Percentiles rank a stretch among this genome's conserved stretches.
phyloP scores from a whole-genome alignment of 1,140 invertebrate species.

The Pseudomyrmex flavicornis region DNA sequence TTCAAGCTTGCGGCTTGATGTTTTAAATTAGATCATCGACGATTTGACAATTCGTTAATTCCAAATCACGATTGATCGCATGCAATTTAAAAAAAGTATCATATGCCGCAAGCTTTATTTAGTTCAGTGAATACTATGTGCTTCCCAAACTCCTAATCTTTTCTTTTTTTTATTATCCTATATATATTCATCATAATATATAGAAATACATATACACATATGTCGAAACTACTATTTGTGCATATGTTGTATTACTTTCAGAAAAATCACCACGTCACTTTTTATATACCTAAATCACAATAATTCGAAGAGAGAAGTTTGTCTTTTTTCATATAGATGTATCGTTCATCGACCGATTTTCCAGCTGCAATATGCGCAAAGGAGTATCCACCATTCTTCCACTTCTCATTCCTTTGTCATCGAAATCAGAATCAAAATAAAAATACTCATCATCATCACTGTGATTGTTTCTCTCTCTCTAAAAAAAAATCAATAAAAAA shows the following conservation, averaged over 20 bases:
- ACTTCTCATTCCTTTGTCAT: conserved; percentile 80
- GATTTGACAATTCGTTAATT: too few species aligned
- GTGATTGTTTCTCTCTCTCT: conserved; percentile 77
- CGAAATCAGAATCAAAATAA: conserved; percentile 39
- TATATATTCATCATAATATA: not conserved
- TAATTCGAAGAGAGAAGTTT: conserved; percentile 25
- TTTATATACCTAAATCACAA: conserved; percentile 6
- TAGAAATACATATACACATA: not conserved
- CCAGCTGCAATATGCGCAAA: conserved; percentile 80
- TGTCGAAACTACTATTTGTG: not conserved
- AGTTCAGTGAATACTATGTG: not conserved
- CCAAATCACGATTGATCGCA: too few species aligned
- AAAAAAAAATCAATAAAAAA: conserved; percentile 79
- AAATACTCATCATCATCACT: conserved; percentile 63
- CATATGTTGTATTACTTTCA: conserved; percentile 49
- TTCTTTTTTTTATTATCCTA: not conserved
- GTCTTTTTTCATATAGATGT: conserved; percentile 24
- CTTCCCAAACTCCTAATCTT: not conserved
- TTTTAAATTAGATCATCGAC: too few species aligned
- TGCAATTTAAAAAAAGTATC: not conserved
- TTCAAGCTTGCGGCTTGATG: too few species aligned
- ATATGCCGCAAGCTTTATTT: not conserved
- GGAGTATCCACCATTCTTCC: conserved; percentile 83
- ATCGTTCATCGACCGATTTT: conserved; percentile 52
- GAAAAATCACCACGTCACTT: conserved; percentile 23